phyloP scores from a whole-genome alignment of 2,113 vertebrate genomes.

The Oxygymnocypris stewartii region DNA sequence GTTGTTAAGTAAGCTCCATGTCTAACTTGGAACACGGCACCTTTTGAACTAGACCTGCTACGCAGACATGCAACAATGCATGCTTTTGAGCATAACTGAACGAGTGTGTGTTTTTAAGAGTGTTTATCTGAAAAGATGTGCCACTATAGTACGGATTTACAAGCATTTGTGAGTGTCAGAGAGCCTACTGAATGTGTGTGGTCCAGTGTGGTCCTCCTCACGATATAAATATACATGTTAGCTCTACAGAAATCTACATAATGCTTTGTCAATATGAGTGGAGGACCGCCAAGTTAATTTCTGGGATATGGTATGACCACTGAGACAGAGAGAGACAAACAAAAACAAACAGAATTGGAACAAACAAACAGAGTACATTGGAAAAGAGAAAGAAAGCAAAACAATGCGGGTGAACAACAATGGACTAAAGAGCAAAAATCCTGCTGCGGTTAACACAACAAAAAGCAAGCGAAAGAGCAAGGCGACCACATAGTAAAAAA shows the following conservation, averaged over 20 bases:
- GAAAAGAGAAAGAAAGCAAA: slow-evolving; percentile 9
- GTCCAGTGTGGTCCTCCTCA: neutral
- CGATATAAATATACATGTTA: slow-evolving; percentile 34
- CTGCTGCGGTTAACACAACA: neutral
- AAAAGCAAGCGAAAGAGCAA: neutral
- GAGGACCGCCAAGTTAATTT: slow-evolving; percentile 42
- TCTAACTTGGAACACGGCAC: slow-evolving; percentile 4
- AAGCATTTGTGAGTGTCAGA: slow-evolving; percentile 9
- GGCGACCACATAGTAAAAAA: neutral
- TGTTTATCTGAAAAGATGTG: slow-evolving; percentile 8
- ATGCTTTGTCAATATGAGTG: slow-evolving; percentile 47
- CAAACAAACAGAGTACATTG: neutral
- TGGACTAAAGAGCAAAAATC: slow-evolving; percentile 8
- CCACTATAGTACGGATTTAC: neutral
- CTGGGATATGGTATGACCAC: slow-evolving; percentile 24
- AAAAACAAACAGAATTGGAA: neutral
- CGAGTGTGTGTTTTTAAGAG: neutral
- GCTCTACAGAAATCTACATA: slow-evolving; percentile 55
- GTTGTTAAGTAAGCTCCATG: neutral
- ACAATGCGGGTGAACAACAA: neutral
- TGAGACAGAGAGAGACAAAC: neutral
- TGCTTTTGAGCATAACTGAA: neutral
- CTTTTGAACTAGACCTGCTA: neutral
- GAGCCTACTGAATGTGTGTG: slow-evolving; percentile 1
- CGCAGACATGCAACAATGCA: neutral